Evolutionary conservation across 2,888 invertebrate species (phyloP).

Genomic region (Dryomyza anilis): DNA sequence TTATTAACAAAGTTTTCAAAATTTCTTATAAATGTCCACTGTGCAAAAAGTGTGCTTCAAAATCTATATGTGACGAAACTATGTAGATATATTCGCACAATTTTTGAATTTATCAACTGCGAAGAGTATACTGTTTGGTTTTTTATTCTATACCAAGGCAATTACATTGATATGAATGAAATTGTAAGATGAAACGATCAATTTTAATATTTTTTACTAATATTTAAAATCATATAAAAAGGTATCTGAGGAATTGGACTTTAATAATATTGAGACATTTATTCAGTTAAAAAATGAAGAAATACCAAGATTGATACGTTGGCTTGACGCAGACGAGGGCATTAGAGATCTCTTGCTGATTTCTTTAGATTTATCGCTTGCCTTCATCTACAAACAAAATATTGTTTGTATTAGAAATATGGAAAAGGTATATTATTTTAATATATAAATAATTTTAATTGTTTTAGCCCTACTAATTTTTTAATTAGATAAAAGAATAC

Average conservation of each 20-base stretch:
- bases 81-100: slow-evolving; percentile 23
- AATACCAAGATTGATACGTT: slow-evolving; percentile 2
- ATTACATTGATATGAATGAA: slow-evolving; percentile 21
- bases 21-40: slow-evolving; percentile 12
- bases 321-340: slow-evolving; percentile 16
- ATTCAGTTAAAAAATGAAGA: slow-evolving; percentile 22
- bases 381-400: slow-evolving; percentile 17
- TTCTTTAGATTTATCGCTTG: slow-evolving; percentile 28
- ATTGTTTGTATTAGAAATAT: slow-evolving; percentile 26
- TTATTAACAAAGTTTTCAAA: slow-evolving; percentile 23
- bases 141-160: slow-evolving; percentile 25
- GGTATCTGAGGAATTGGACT: slow-evolving; percentile 24
- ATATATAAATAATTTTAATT: neutral
- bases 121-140: slow-evolving; percentile 32
- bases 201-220: neutral
- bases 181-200: slow-evolving; percentile 19
- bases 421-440: slow-evolving; percentile 13
- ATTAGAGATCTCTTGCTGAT: slow-evolving; percentile 27
- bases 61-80: slow-evolving; percentile 14
- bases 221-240: neutral
- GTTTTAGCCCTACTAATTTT: neutral
- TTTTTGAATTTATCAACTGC: slow-evolving; percentile 30
- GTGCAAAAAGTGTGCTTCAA: slow-evolving; percentile 10
- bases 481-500: slow-evolving; percentile 26
- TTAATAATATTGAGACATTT: slow-evolving; percentile 23